Evolutionary conservation across 1,140 invertebrate genomes (phyloP), one percentile per base, ranked within the genome.

Genomic region (Leptoteleia sp.): DNA sequence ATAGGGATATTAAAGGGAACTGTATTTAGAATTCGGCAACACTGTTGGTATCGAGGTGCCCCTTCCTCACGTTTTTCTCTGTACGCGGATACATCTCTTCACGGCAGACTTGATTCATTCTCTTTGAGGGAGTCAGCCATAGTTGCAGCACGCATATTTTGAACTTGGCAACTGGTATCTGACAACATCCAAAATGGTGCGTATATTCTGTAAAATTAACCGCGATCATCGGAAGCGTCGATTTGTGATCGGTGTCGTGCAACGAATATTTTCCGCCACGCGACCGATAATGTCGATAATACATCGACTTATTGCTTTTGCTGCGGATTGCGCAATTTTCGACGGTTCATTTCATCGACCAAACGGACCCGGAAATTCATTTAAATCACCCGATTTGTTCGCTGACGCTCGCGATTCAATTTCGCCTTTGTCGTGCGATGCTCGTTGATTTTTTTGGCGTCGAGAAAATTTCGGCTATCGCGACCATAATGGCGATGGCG

Each of bases 151-250:
- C 93, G 91, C 93, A 94, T 89, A 91, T 92, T 92, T 92, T 90
- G 89, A 91, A 89, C 90, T 90, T 90, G 89, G 90, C 90, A 90
- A 91, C 81, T 87, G 91, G 91, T 93, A 95, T 95, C 94, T 87
- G 87, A 90, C 92, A 93, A 93, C 94, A 95, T 95, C 94, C 93
- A 95, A 93, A 89, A 95, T 95, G 94, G 94, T 95, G 91, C 90
- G 94, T 93, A 85, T 45, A 29, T 76, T 75, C 6, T 81, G 76
- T 70, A 77, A 82, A 88, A 81, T 83, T 67, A 68, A 81, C 82
- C 79, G 5, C 13, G 22, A 22, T 9, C 48, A 43, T 57, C 9
- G 7, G 42, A 70, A 48, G 13, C 71, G 9, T 12, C 59, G 40
- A 25, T 9, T 16, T 35, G 9, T 7, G 8, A 13, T 2, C 42